Conservation (phyloP, 1,140 invertebrate genomes). For the Bombyx mandarina region DNA sequence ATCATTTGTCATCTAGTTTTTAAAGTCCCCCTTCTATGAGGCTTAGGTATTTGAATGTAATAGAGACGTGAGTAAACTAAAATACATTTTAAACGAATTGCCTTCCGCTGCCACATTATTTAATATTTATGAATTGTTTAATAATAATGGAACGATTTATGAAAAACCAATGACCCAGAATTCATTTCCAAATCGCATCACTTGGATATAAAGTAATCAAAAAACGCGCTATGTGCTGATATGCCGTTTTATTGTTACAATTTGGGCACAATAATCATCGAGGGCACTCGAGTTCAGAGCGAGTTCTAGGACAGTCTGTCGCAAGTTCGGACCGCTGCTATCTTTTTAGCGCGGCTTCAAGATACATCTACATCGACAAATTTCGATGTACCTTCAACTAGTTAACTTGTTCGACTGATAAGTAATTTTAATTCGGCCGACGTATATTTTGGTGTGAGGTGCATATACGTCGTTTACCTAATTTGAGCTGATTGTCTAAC, state of each 20-base stretch:
- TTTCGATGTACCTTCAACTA: background rate
- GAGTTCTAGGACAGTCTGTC: slow-evolving; percentile 57
- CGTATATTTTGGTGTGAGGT: slow-evolving; percentile 25
- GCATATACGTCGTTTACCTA: slow-evolving; percentile 33
- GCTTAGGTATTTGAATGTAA: no score
- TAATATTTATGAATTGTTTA: no score
- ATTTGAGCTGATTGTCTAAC: slow-evolving; percentile 31
- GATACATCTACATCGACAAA: slow-evolving; percentile 15
- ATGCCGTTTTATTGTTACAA: slow-evolving; percentile 17
- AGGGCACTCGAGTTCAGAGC: slow-evolving; percentile 45
- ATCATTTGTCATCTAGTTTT: no score
- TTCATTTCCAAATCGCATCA: background rate
- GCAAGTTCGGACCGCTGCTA: slow-evolving; percentile 42
- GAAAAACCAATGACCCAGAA: no score
- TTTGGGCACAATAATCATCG: slow-evolving; percentile 30
- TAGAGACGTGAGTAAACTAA: no score
- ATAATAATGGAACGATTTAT: no score
- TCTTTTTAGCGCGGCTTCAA: slow-evolving; percentile 22
- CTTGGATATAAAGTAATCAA: no score
- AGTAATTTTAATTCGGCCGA: no score
- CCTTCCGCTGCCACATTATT: no score
- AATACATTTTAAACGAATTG: no score
- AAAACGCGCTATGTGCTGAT: slow-evolving; percentile 15
- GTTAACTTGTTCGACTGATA: no score
- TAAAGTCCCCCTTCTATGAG: no score